These are phyloP conservation scores for Pherbina coryleti DNA, from an alignment of 2,888 invertebrate genomes.

Conservation along the genomic window DNA sequence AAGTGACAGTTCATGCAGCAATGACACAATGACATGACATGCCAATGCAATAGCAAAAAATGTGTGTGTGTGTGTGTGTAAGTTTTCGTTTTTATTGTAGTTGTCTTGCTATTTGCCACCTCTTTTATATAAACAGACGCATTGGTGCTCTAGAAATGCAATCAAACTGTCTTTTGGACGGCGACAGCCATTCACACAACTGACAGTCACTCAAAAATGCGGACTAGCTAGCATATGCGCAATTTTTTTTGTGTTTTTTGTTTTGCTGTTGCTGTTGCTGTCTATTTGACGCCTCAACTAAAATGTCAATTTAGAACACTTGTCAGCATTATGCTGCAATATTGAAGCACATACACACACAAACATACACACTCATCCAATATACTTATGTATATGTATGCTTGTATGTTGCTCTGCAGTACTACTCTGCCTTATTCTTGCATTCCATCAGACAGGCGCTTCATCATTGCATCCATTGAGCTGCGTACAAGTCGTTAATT, in stretches of 20 bases:
- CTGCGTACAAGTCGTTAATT: conserved; percentile 61
- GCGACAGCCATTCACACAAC: background rate
- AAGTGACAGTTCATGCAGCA: conserved; percentile 43
- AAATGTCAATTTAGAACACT: conserved; percentile 29
- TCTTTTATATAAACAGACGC: too few relatives aligned
- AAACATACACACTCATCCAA: background rate
- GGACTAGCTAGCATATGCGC: background rate
- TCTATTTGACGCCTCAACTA: conserved; percentile 11
- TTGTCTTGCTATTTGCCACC: background rate
- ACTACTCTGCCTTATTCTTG: background rate
- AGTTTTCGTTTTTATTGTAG: background rate
- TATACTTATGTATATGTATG: background rate
- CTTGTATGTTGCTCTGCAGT: background rate
- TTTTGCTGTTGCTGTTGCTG: background rate
- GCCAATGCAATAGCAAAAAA: background rate
- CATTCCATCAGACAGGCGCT: background rate
- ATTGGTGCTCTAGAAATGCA: background rate
- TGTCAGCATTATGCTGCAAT: conserved; percentile 12
- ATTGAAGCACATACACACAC: too few relatives aligned
- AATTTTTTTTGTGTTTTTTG: background rate
- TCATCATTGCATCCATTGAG: background rate
- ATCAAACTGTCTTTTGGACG: background rate
- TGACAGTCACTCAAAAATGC: background rate
- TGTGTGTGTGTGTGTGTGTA: background rate
- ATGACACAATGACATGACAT: conserved; percentile 29